Percentiles rank a stretch among this genome's conserved stretches.
Evolutionary conservation across 1,140 invertebrate genomes (phyloP).

Genomic region (Eumaeus atala): DNA sequence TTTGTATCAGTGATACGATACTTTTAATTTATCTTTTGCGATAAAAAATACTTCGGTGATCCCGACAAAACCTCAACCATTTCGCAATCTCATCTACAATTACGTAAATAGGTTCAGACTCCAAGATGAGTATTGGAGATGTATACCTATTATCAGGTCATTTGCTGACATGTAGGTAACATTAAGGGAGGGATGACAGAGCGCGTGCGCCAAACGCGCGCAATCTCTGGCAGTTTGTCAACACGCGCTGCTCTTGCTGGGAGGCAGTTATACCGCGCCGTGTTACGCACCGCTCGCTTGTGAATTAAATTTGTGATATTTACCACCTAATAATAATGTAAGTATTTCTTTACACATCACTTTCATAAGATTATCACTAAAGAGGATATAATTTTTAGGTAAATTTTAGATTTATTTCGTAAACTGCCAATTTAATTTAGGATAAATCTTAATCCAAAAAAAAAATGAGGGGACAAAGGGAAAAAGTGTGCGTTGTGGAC

Average conservation of each 20-base stretch:
- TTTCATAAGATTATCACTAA: background rate
- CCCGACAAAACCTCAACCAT: background rate
- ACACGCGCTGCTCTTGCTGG: background rate
- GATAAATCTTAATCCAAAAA: background rate
- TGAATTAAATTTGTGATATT: constrained; percentile 9
- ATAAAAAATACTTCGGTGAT: too few relatives aligned
- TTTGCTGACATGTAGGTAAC: constrained; percentile 4
- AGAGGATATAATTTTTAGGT: background rate
- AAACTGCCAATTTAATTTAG: background rate
- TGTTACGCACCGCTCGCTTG: constrained; percentile 11
- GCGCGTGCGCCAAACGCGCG: constrained; percentile 25
- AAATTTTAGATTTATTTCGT: background rate
- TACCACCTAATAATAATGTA: background rate
- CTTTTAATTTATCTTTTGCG: too few relatives aligned
- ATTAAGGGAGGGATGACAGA: constrained; percentile 10
- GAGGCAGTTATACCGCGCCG: background rate
- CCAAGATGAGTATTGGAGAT: too few relatives aligned
- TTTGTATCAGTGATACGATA: too few relatives aligned
- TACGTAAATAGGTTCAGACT: background rate
- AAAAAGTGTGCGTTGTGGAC: constrained; percentile 1
- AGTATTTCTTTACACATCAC: background rate
- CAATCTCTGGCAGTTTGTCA: constrained; percentile 25
- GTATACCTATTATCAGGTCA: background rate
- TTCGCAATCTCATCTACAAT: background rate
- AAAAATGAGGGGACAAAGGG: constrained; percentile 1